Percentiles rank a stretch among this genome's conserved stretches.
Conservation (phyloP, 2,113 vertebrate species). For the Artemisiospiza belli region DNA sequence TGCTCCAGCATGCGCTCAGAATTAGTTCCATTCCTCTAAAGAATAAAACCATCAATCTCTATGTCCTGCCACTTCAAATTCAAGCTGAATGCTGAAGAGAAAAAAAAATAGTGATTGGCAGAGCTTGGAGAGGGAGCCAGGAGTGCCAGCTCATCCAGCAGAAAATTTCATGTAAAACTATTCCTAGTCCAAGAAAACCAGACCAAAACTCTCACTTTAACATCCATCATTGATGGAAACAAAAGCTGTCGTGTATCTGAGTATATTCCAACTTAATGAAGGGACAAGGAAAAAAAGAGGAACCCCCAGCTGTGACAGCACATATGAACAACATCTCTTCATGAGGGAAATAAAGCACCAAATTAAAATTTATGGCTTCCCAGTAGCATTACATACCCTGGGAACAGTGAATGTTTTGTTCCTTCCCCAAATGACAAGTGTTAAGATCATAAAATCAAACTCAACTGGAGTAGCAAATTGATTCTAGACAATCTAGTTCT, state of each 20-base stretch:
- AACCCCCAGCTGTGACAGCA: slow-evolving; percentile 51
- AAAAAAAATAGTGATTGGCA: slow-evolving; percentile 22
- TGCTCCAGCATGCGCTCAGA: background rate
- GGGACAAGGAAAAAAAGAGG: slow-evolving; percentile 40
- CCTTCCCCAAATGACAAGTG: slow-evolving; percentile 51
- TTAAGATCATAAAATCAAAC: slow-evolving; percentile 55
- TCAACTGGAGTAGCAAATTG: slow-evolving; percentile 57
- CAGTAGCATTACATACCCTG: slow-evolving; percentile 62
- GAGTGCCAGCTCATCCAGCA: slow-evolving; percentile 18
- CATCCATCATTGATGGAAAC: slow-evolving; percentile 26
- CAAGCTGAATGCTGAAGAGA: background rate
- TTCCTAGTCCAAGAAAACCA: slow-evolving; percentile 3
- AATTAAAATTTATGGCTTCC: slow-evolving; percentile 64
- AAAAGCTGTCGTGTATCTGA: slow-evolving; percentile 16
- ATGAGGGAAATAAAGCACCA: slow-evolving; percentile 10
- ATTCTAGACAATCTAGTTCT: slow-evolving; percentile 52
- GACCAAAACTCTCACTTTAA: slow-evolving; percentile 40
- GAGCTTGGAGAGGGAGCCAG: background rate
- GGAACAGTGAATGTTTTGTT: slow-evolving; percentile 59
- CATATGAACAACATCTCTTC: slow-evolving; percentile 42
- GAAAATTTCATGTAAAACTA: background rate
- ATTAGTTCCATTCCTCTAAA: slow-evolving; percentile 18
- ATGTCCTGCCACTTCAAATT: slow-evolving; percentile 15
- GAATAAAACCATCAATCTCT: slow-evolving; percentile 23
- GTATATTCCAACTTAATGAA: slow-evolving; percentile 10